Evolutionary conservation across 2,113 vertebrate genomes (phyloP).

Genomic region (Hystrix cristata): DNA sequence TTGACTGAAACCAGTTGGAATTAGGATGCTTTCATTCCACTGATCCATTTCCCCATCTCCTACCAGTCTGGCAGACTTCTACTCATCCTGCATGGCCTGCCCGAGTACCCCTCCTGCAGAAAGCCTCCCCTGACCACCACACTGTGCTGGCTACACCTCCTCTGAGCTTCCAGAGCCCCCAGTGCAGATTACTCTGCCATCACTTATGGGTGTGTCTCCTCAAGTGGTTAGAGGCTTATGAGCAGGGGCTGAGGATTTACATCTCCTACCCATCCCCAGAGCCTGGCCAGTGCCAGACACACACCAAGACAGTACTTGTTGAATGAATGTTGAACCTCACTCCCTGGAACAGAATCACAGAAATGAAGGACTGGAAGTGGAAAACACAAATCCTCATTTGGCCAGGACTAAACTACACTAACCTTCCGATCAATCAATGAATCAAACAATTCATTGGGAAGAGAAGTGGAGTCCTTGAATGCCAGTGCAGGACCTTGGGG

Average conservation of each 20-base stretch:
- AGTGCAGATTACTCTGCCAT: background rate
- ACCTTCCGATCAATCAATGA: background rate
- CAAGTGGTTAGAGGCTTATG: background rate
- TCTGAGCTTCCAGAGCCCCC: background rate
- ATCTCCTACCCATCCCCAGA: background rate
- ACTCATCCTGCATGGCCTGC: background rate
- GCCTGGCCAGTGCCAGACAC: background rate
- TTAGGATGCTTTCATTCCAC: background rate
- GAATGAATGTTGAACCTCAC: background rate
- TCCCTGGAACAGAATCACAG: background rate
- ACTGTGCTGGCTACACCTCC: background rate
- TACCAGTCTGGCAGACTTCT: background rate
- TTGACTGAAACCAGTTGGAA: background rate
- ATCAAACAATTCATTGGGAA: background rate
- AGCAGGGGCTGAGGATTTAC: too few species aligned
- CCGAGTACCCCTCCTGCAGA: background rate
- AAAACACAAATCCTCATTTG: background rate
- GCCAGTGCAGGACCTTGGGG: background rate
- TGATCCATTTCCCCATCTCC: background rate
- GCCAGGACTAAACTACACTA: background rate
- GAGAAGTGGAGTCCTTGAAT: background rate
- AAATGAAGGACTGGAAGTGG: background rate
- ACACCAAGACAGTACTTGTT: background rate
- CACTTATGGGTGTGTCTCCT: background rate
- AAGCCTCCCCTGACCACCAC: background rate